These are phyloP conservation scores for Lysandra bellargus DNA, from an alignment of 2,888 invertebrate species.

Conservation along the genomic window DNA sequence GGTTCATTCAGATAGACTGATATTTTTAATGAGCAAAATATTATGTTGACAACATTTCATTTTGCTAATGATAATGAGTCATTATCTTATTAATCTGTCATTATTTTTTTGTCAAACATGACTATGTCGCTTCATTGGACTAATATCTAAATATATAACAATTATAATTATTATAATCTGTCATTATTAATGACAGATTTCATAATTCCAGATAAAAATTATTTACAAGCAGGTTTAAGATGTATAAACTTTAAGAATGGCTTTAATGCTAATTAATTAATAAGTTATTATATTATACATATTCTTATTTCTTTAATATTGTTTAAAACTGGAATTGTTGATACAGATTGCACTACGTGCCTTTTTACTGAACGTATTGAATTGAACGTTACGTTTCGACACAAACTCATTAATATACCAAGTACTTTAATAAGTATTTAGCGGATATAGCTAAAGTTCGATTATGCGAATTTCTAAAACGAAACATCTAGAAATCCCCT, in stretches of 20 bases:
- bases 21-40: constrained; percentile 13
- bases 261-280: no score
- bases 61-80: background rate
- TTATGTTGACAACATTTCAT: background rate
- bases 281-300: no score
- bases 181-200: no score
- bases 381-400: constrained; percentile 2
- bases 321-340: background rate
- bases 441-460: background rate
- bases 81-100: no score
- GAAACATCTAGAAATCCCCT: background rate
- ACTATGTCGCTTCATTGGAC: no score
- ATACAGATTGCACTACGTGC: background rate
- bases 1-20: background rate
- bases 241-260: no score
- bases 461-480: background rate
- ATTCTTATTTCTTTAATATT: background rate
- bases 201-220: no score
- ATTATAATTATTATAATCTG: no score
- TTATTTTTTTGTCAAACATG: no score
- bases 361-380: background rate
- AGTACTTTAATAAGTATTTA: background rate
- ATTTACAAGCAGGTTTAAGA: no score
- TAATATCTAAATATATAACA: no score
- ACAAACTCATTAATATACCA: background rate